Conservation (phyloP, 53 echinoderm and acorn worm species). For the Arbacia lixula region DNA sequence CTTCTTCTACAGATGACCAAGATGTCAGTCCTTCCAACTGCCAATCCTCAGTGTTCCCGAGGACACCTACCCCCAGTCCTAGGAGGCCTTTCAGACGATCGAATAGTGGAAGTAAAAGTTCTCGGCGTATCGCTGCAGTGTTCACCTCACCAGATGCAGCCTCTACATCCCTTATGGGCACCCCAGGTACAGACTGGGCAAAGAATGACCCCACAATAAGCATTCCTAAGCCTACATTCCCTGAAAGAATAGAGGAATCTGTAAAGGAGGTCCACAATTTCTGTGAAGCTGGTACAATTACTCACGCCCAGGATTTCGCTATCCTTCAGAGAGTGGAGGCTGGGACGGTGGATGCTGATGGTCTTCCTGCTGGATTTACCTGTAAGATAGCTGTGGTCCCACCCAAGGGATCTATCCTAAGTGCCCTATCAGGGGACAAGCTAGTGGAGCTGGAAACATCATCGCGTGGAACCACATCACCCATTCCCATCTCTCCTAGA, state of each 20-base stretch:
- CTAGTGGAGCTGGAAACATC: background rate
- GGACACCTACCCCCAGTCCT: background rate
- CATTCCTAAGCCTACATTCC: constrained; percentile 54
- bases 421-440: background rate
- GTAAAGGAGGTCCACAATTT: background rate
- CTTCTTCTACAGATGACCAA: no score
- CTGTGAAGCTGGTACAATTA: background rate
- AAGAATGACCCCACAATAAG: constrained; percentile 31
- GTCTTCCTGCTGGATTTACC: constrained; percentile 18
- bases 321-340: constrained; percentile 15
- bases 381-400: background rate
- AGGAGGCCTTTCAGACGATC: constrained; percentile 5
- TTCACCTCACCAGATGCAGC: constrained; percentile 19
- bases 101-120: constrained; percentile 20
- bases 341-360: background rate
- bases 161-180: background rate
- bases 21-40: constrained; percentile 1
- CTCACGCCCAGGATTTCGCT: constrained; percentile 9
- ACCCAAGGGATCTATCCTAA: no score
- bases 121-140: constrained; percentile 40
- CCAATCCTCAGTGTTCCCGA: constrained; percentile 10
- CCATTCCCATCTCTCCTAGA: constrained; percentile 62
- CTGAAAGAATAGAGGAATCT: background rate
- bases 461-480: background rate
- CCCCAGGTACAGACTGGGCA: constrained; percentile 9